Percentiles rank a stretch among this genome's conserved stretches.
Conservation (phyloP, 2,888 invertebrate species). For the Gymnosoma rotundatum region DNA sequence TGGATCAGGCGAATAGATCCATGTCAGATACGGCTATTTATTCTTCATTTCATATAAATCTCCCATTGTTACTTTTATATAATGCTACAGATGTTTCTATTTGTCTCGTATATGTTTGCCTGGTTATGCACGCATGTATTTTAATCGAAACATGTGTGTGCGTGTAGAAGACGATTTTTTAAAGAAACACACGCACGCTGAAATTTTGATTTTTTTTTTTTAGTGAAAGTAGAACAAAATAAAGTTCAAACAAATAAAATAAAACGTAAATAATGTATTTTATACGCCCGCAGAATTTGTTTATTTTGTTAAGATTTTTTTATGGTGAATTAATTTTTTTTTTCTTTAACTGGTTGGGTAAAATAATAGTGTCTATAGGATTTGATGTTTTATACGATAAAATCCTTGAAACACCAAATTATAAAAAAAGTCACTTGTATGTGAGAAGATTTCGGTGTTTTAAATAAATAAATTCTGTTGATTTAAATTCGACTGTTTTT, state of each 20-base stretch:
- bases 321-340: constrained; percentile 5
- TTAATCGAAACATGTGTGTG: background rate
- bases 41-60: no score
- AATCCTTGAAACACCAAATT: constrained; percentile 25
- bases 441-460: background rate
- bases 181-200: background rate
- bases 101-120: background rate
- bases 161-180: background rate
- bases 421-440: constrained; percentile 11
- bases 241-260: constrained; percentile 64
- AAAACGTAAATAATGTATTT: constrained; percentile 70
- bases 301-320: constrained; percentile 63
- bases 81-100: no score
- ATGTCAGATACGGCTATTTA: no score
- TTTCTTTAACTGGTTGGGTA: background rate
- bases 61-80: no score
- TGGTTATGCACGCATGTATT: background rate
- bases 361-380: constrained; percentile 5
- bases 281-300: constrained; percentile 70
- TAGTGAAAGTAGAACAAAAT: constrained; percentile 15
- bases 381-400: background rate
- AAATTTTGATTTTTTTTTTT: constrained; percentile 26
- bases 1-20: no score
- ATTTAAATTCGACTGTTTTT: constrained; percentile 37
- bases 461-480: constrained; percentile 11